These are phyloP conservation scores for Doryteuthis pealeii DNA, from an alignment of 1,140 invertebrate species.

Conservation along the genomic window DNA sequence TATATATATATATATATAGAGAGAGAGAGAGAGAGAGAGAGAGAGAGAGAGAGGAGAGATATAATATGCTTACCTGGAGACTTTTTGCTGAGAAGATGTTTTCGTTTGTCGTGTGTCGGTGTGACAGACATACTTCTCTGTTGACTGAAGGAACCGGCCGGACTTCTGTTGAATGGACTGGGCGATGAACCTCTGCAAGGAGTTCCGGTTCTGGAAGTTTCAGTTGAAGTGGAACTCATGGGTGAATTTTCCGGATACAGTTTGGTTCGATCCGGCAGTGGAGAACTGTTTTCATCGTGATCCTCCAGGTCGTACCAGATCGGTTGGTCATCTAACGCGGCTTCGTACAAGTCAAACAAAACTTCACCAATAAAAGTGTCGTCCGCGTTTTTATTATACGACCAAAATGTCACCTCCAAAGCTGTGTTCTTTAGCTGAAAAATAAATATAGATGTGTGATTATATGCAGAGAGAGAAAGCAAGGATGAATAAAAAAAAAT, in stretches of 20 bases:
- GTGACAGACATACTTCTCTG: constrained; percentile 12
- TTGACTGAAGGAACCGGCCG: not conserved
- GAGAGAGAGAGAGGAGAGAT: too few relatives aligned
- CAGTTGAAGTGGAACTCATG: constrained; percentile 7
- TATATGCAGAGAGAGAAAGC: not conserved
- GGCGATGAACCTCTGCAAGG: constrained; percentile 8
- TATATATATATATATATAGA: too few relatives aligned
- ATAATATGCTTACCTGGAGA: constrained; percentile 5
- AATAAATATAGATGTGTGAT: not conserved
- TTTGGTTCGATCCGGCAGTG: constrained; percentile 35
- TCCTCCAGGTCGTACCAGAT: constrained; percentile 77
- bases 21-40: too few relatives aligned
- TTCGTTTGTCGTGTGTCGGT: constrained; percentile 19
- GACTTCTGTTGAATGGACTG: not conserved
- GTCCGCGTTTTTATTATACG: constrained; percentile 76
- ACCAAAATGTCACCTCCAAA: constrained; percentile 82
- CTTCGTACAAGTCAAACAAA: constrained; percentile 72
- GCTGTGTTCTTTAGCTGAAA: constrained; percentile 68
- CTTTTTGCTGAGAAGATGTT: constrained; percentile 14
- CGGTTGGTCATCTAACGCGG: constrained; percentile 80
- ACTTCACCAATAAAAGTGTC: constrained; percentile 68
- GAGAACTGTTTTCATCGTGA: constrained; percentile 53
- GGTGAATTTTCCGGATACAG: constrained; percentile 10
- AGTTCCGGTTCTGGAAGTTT: constrained; percentile 2
- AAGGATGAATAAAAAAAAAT: too few relatives aligned